A percentile compares a stretch with the other conserved stretches of the same genome.
phyloP scores from a whole-genome alignment of 2,113 vertebrate species.

The Scopus umbretta region DNA sequence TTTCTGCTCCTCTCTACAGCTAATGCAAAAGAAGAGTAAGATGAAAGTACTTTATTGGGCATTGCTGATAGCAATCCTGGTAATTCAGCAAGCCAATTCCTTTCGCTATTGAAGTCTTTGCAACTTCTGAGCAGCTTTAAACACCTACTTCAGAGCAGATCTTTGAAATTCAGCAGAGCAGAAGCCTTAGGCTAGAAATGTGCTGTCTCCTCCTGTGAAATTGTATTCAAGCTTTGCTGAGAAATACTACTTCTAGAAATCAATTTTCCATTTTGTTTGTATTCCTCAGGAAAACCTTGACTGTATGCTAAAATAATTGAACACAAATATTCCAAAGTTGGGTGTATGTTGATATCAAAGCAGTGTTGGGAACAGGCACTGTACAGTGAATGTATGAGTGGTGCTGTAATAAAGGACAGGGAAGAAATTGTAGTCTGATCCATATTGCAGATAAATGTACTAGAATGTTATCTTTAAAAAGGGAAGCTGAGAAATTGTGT shows the following conservation, averaged over 20 bases:
- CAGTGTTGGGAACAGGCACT: background rate
- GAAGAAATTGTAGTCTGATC: background rate
- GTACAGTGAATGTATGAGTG: background rate
- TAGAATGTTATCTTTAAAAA: background rate
- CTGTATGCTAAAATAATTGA: background rate
- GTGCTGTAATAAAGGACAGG: background rate
- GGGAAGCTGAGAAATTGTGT: background rate
- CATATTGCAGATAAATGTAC: background rate
- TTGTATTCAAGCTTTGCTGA: background rate
- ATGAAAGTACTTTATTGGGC: background rate
- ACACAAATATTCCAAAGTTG: background rate
- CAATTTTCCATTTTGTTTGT: background rate
- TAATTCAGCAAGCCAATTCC: background rate
- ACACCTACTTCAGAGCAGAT: background rate
- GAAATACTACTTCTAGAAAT: background rate
- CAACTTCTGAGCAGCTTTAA: background rate
- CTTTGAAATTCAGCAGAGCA: background rate
- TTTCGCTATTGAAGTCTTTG: background rate
- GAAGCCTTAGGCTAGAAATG: background rate
- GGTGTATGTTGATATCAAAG: background rate
- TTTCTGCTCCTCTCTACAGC: background rate
- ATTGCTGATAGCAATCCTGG: background rate
- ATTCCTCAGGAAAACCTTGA: background rate
- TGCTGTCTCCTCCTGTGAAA: background rate
- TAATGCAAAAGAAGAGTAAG: background rate